A percentile compares a stretch with the other conserved stretches of the same genome.
Evolutionary conservation across 2,113 vertebrate species (phyloP).

Genomic region (Amazona guildingii): DNA sequence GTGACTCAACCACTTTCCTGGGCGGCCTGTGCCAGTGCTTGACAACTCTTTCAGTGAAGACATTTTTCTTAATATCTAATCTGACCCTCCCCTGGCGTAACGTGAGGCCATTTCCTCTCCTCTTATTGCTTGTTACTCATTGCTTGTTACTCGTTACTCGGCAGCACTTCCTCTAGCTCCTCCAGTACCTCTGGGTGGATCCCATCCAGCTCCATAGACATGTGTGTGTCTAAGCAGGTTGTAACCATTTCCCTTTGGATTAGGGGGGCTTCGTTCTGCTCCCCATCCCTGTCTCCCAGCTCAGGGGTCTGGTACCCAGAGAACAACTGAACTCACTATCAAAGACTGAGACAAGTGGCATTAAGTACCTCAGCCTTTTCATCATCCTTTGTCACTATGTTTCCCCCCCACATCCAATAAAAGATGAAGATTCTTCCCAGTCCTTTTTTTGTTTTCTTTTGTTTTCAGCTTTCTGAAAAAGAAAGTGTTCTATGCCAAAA

Average conservation of each 20-base stretch:
- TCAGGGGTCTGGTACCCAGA: background rate
- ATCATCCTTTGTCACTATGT: background rate
- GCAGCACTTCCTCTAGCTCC: background rate
- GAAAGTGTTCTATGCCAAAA: background rate
- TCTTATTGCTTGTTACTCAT: background rate
- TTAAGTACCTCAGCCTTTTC: background rate
- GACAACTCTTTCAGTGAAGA: background rate
- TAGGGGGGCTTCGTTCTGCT: background rate
- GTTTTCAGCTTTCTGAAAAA: background rate
- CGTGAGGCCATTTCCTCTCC: background rate
- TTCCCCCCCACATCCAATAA: background rate
- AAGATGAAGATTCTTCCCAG: background rate
- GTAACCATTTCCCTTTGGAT: background rate
- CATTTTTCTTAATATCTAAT: background rate
- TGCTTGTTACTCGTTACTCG: background rate
- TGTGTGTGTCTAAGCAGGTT: background rate
- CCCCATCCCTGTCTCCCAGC: background rate
- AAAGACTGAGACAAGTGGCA: background rate
- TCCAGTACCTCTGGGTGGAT: no score
- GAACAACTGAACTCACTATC: background rate
- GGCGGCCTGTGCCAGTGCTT: background rate
- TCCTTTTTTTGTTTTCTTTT: background rate
- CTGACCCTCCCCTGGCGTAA: background rate
- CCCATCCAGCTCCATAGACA: background rate
- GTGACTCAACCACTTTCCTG: background rate